These are phyloP conservation scores for Papio anubis DNA, from an alignment of 2,113 vertebrate species.

Conservation along the genomic window DNA sequence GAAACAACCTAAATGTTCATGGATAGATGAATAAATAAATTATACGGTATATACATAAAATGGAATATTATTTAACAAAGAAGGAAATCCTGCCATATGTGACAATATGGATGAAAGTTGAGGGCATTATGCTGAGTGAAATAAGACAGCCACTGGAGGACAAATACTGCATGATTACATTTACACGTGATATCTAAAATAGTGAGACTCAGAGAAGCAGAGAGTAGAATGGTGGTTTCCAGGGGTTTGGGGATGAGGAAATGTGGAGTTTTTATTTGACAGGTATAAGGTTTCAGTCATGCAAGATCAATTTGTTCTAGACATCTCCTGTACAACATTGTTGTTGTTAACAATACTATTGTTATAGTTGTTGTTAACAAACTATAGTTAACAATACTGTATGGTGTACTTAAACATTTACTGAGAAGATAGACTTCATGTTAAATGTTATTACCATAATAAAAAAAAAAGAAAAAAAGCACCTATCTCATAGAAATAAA, in stretches of 20 bases:
- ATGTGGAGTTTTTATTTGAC: neutral
- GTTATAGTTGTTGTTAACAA: too few relatives aligned
- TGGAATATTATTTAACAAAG: neutral
- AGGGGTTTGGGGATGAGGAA: neutral
- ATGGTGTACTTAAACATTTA: neutral
- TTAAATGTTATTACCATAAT: neutral
- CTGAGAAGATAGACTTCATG: neutral
- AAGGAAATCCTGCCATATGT: neutral
- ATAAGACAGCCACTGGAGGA: neutral
- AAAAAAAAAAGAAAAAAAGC: neutral
- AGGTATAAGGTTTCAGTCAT: neutral
- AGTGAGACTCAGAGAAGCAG: neutral
- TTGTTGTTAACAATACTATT: too few relatives aligned
- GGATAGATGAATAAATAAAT: neutral
- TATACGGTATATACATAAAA: neutral
- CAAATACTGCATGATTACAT: neutral
- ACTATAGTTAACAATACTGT: neutral
- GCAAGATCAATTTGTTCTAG: neutral
- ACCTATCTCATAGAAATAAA: neutral
- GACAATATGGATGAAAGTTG: neutral
- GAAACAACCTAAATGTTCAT: neutral
- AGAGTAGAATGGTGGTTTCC: neutral
- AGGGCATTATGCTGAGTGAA: neutral
- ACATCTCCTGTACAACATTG: too few relatives aligned
- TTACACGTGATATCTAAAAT: neutral